These are phyloP conservation scores for Miopithecus talapoin DNA, from an alignment of 2,797 vertebrate species.

Conservation along the genomic window DNA sequence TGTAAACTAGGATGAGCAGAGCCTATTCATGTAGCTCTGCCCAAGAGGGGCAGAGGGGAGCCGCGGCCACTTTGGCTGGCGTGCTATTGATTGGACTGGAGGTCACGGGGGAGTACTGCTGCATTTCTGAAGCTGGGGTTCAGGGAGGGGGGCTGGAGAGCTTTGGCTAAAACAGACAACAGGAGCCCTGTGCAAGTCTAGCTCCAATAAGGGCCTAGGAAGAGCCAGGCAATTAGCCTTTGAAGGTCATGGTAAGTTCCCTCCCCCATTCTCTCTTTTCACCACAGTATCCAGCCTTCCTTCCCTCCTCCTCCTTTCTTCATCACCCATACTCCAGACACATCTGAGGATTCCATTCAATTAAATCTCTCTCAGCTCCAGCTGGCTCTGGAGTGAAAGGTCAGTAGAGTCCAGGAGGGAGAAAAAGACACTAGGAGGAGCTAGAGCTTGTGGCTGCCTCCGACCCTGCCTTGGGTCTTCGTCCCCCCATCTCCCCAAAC, in stretches of 20 bases:
- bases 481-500: slow-evolving; percentile 72
- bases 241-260: slow-evolving; percentile 91
- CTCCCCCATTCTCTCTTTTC: slow-evolving; percentile 77
- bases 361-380: slow-evolving; percentile 96
- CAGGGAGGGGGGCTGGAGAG: background rate
- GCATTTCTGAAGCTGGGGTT: slow-evolving; percentile 84
- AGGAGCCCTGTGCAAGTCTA: slow-evolving; percentile 80
- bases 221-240: slow-evolving; percentile 93
- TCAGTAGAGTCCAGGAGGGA: slow-evolving; percentile 93
- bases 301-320: slow-evolving; percentile 77
- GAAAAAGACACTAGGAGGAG: slow-evolving; percentile 83
- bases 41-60: slow-evolving; percentile 80
- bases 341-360: slow-evolving; percentile 96
- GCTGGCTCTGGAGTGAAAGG: slow-evolving; percentile 98
- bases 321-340: slow-evolving; percentile 89
- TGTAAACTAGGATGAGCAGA: slow-evolving; percentile 81
- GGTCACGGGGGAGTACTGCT: slow-evolving; percentile 84
- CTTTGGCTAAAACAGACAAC: slow-evolving; percentile 80
- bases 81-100: slow-evolving; percentile 81
- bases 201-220: slow-evolving; percentile 87
- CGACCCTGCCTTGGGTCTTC: background rate
- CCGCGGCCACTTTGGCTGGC: slow-evolving; percentile 72
- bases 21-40: slow-evolving; percentile 69
- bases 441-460: slow-evolving; percentile 58
- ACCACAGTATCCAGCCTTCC: slow-evolving; percentile 76